Conservation (phyloP, 2,113 vertebrate genomes). For the Tapirus terrestris region DNA sequence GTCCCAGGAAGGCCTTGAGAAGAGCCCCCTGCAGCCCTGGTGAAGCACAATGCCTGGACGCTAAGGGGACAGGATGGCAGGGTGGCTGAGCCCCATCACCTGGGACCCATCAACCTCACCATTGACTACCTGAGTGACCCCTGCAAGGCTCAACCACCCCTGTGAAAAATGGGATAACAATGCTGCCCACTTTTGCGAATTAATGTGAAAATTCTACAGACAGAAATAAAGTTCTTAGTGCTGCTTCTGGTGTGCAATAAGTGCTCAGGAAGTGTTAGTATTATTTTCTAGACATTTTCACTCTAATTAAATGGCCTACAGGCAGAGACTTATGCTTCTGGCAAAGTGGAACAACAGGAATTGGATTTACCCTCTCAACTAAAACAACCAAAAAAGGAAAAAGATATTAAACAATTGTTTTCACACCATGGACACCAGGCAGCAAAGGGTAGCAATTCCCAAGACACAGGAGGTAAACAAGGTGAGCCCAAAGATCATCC, state of each 20-base stretch:
- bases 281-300: neutral
- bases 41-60: neutral
- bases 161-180: neutral
- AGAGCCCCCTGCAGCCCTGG: neutral
- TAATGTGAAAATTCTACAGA: neutral
- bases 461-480: no score
- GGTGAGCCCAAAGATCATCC: neutral
- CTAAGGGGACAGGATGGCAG: neutral
- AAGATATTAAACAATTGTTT: neutral
- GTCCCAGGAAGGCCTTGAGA: neutral
- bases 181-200: neutral
- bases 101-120: neutral
- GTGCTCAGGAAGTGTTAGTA: neutral
- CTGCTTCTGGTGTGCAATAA: neutral
- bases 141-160: neutral
- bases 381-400: neutral
- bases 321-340: neutral
- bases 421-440: neutral
- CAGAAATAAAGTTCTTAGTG: neutral
- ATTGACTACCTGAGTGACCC: neutral
- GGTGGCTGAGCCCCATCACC: neutral
- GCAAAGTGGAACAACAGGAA: neutral
- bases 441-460: neutral
- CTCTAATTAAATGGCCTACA: neutral
- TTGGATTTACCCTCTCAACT: neutral